These are phyloP conservation scores for Boulengeromyrus knoepffleri DNA, from an alignment of 2,113 vertebrate genomes.

Conservation along the genomic window DNA sequence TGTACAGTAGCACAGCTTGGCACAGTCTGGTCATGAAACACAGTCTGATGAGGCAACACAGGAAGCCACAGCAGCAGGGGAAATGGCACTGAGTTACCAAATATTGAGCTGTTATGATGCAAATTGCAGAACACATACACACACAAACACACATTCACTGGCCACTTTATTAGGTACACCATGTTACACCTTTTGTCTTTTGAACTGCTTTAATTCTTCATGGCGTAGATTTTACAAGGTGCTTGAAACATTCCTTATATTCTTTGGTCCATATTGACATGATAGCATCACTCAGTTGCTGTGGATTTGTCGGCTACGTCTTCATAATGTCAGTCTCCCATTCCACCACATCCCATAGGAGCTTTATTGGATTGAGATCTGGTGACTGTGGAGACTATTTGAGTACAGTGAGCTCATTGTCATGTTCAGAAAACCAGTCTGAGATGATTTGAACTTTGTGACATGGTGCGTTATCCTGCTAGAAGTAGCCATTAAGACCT, in stretches of 20 bases:
- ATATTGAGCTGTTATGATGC: neutral
- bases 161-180: neutral
- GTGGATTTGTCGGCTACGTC: neutral
- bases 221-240: neutral
- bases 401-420: neutral
- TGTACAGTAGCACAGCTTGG: neutral
- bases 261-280: neutral
- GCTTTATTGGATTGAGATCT: neutral
- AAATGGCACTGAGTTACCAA: neutral
- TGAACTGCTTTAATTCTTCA: neutral
- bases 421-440: neutral
- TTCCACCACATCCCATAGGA: neutral
- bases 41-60: neutral
- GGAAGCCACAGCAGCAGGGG: neutral
- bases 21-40: neutral
- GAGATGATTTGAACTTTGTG: neutral
- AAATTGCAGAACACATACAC: neutral
- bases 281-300: neutral
- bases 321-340: neutral
- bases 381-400: neutral
- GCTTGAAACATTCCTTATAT: neutral
- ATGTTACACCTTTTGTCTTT: neutral
- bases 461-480: neutral
- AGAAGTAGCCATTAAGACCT: neutral
- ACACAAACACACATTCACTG: neutral